Conservation (phyloP, 2,797 vertebrate species). For the Eutrigla gurnardus region DNA sequence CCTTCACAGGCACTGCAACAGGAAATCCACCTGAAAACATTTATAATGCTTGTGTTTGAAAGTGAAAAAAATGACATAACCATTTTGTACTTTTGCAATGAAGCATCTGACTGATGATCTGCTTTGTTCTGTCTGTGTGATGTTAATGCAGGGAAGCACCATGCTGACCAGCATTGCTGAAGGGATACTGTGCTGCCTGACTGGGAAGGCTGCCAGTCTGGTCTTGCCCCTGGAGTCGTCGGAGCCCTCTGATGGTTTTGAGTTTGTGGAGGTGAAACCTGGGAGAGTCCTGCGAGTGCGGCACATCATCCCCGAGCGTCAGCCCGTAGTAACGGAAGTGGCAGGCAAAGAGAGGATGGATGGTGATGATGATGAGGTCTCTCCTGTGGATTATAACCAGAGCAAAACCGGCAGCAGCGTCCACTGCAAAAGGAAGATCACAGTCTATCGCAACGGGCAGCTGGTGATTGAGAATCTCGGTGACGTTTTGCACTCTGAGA, state of each 20-base stretch:
- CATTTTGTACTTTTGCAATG: neutral
- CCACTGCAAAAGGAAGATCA: conserved; percentile 94
- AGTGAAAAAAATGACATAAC: neutral
- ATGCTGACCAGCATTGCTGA: conserved; percentile 96
- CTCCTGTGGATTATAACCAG: conserved; percentile 29
- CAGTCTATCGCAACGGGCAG: conserved; percentile 94
- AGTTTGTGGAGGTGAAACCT: conserved; percentile 96
- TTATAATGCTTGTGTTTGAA: conserved; percentile 21
- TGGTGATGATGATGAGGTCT: neutral
- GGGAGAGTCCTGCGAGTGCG: conserved; percentile 91
- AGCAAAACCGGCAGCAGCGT: conserved; percentile 74
- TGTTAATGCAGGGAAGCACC: conserved; percentile 64
- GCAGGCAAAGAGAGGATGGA: conserved; percentile 33
- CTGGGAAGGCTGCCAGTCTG: conserved; percentile 89
- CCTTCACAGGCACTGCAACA: conserved; percentile 29
- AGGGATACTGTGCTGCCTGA: conserved; percentile 94
- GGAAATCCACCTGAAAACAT: conserved; percentile 15
- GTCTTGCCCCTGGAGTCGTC: conserved; percentile 91
- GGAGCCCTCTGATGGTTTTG: conserved; percentile 90
- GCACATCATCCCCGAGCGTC: conserved; percentile 84
- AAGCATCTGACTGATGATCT: conserved; percentile 13
- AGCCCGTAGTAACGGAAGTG: conserved; percentile 30
- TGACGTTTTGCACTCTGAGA: conserved; percentile 89
- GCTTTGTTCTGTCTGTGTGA: conserved; percentile 25
- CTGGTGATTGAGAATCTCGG: conserved; percentile 96